Evolutionary conservation across 2,113 vertebrate species (phyloP).

Genomic region (Dendrocopos noguchii): DNA sequence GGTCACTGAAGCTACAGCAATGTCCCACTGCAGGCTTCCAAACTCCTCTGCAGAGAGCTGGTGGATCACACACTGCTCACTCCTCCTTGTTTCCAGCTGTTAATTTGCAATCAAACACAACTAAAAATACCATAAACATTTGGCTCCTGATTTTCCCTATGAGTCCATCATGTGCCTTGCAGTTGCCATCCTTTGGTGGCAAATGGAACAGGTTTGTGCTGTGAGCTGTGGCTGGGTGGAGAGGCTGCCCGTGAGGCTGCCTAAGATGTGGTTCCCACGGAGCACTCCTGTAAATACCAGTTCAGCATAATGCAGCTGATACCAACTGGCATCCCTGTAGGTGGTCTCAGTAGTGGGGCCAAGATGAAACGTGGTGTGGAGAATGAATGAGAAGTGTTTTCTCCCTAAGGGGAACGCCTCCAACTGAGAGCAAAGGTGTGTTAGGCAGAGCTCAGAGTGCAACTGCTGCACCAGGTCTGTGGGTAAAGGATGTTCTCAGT

Average conservation of each 20-base stretch:
- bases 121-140: background rate
- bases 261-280: conserved; percentile 54
- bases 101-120: conserved; percentile 35
- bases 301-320: conserved; percentile 16
- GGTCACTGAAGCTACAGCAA: background rate
- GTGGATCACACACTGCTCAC: background rate
- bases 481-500: background rate
- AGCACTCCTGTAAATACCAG: background rate
- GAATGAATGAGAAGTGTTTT: background rate
- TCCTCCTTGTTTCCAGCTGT: conserved; percentile 22
- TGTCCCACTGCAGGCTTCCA: background rate
- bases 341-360: conserved; percentile 42
- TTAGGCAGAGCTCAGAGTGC: background rate
- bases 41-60: background rate
- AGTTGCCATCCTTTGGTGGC: background rate
- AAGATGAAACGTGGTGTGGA: background rate
- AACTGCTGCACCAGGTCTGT: background rate
- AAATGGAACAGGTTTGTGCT: background rate
- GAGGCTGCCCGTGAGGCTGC: background rate
- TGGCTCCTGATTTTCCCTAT: rapidly evolving
- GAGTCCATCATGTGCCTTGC: rapidly evolving
- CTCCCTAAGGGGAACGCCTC: background rate
- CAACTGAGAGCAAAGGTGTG: background rate
- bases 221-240: background rate
- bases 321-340: conserved; percentile 20